Base-by-base conservation (phyloP, 2,888 invertebrate genomes). In the Trachelus iudaicus region DNA sequence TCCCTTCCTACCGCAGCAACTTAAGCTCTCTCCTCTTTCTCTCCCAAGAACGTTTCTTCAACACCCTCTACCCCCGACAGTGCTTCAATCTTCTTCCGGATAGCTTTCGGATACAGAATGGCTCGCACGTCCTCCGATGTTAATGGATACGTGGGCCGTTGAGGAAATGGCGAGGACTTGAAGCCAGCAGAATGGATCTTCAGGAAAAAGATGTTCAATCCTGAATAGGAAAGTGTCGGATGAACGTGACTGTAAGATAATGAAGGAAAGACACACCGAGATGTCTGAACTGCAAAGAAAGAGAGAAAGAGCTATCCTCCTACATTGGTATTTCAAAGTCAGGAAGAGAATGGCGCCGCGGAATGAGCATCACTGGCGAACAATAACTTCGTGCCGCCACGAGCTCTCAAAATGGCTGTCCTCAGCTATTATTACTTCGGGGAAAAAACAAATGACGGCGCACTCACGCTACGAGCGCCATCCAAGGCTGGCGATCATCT, bases 321-420 rank as follows among this genome's bases (percentile, higher is more conserved):
- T 23, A 40, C 23, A 23, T 56, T 56, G 23, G 9, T 6, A 23
- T 56, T 23, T 56, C 56, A 56, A 56, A 23, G 23, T 9, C 23
- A 56, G 56, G 40, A 34, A 69, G 69, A 71, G 69, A 69, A 13
- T 73, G 81, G 82, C 84, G 79, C 85, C 84, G 3, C 76, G 37
- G 40, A 80, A 82, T 85, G 85, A 84, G 81, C 71, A 77, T 75
- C 84, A 87, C 90, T 90, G 90, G 84, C 88, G 90, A 91, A 90
- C 90, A 90, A 91, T 91, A 91, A 91, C 90, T 90, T 89, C 88
- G 90, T 87, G 87, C 90, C 86, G 87, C 89, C 86, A 88, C 85
- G 90, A 89, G 89, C 90, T 89, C 90, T 90, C 90, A 91, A 91
- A 90, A 91, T 91, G 90, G 90, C 90, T 91, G 90, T 91, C 90